Evolutionary conservation across 2,888 invertebrate genomes (phyloP), one percentile per base, ranked within the genome.

Genomic region (Ferrisia virgata): DNA sequence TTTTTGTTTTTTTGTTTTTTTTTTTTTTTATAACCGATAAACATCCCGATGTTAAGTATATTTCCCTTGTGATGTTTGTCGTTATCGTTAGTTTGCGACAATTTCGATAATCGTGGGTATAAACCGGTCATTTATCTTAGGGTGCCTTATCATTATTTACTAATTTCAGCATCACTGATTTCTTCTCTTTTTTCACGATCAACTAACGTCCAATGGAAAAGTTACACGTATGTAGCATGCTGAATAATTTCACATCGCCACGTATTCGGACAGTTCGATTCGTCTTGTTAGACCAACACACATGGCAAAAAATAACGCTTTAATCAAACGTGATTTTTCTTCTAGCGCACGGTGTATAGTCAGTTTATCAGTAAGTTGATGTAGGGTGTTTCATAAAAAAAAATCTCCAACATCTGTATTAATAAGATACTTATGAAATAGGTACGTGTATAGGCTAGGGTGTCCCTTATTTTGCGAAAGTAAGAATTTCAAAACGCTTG

Each of bases 111-210:
- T 64, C 64, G 28, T 64, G 28, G 11, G 58, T 58, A 25, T 53
- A 53, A 64, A 64, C 64, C 64, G 15, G 64, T 64, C 64, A 64
- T 64, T 64, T 64, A 64, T 64, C 64, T 58, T 58, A 11, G 58
- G 22, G 22, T 25, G 58, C 58, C 58, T 58, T 58, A 58, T 58
- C 58, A 58, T 58, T 58, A 58, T 58, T 58, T 58, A 58, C 58
- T 64, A 64, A 64, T 64, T 64, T 64, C 64, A 64, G 64, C 64
- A 64, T 64, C 64, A 28, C 28, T 64, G 64, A 64, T 64, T 64
- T 64, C 22, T 53, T 4, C 28, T 28, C 28, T 64, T 64, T n/a
- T 64, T 64, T 64, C 64, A 64, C 64, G 28, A 64, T 64, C 64
- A 64, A 64, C 28, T 15, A 28, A 64, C 28, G 64, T 64, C 64